Percentiles rank a stretch among this genome's conserved stretches.
Conservation (phyloP, 2,113 vertebrate species). For the Manacus vitellinus region DNA sequence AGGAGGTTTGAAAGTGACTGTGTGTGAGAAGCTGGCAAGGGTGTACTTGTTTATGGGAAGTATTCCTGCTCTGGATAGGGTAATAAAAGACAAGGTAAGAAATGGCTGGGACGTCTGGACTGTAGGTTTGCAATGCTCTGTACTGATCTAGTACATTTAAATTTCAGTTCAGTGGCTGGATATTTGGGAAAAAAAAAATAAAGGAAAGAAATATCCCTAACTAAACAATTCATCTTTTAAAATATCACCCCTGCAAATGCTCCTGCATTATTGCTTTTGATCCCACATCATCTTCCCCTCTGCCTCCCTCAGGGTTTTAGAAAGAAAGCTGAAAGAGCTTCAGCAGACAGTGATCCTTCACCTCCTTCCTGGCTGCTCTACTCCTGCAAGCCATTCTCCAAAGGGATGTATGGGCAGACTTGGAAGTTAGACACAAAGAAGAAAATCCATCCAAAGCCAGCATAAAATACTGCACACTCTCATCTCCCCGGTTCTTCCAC, state of each 20-base stretch:
- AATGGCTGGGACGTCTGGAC: neutral
- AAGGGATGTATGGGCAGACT: neutral
- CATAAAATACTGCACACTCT: neutral
- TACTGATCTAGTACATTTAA: neutral
- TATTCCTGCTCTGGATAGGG: neutral
- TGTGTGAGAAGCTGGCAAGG: neutral
- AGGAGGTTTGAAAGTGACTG: neutral
- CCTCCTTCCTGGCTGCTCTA: neutral
- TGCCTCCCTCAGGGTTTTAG: neutral
- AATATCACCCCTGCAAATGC: slow-evolving; percentile 1
- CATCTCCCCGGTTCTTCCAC: neutral
- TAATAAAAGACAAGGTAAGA: neutral
- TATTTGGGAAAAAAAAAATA: neutral
- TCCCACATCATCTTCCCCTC: neutral
- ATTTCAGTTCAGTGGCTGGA: slow-evolving; percentile 9
- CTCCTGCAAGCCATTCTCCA: neutral
- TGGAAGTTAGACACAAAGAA: neutral
- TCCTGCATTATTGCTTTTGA: slow-evolving; percentile 28
- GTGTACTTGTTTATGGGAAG: neutral
- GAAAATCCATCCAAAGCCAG: neutral
- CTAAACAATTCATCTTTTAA: neutral
- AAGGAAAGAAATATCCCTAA: neutral
- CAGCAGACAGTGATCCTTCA: slow-evolving; percentile 27
- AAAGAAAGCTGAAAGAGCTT: neutral
- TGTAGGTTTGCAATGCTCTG: neutral